Base-by-base conservation (phyloP, 2,113 vertebrate species). In the Bos javanicus region DNA sequence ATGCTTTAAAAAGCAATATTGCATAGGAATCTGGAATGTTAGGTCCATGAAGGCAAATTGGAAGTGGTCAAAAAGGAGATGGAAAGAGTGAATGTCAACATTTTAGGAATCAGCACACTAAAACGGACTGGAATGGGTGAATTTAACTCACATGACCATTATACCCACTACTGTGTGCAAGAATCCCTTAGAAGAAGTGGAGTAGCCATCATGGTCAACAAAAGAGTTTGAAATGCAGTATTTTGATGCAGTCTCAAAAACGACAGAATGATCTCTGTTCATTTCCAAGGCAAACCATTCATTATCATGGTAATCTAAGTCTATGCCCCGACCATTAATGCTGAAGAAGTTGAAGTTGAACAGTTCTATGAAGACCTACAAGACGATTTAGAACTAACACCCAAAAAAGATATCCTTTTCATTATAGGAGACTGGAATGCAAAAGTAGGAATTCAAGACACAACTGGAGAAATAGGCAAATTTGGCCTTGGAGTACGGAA, bases 21-120 rank as follows among this genome's bases (percentile, higher is more conserved):
- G 11, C 19, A 39, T 39, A 23, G 67, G 19, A 39, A 71, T 1
- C n/a, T 23, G n/a, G 19, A 39, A 71, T 71, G n/a, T 71, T 39
- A 71, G 67, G 67, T 6, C 19, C 2, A 71, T 39, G 67, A 71
- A 39, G n/a, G 67, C n/a, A 23, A 71, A 39, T 6, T 71, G 19
- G 67, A 71, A 71, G 67, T 39, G n/a, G 19, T 71, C n/a, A 23
- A 71, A 71, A 11, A 39, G n/a, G 19, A 71, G 67, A 36, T 71
- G 19, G 67, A 5, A 71, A 71, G n/a, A 36, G n/a, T 39, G 21
- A 39, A 39, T 0, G 0, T 71, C 0, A 0, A 71, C 19, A 71
- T 71, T 71, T 36, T 39, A 71, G 19, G 10, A 39, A 71, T 39
- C n/a, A 71, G 67, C 0, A 0, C 21, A 23, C n/a, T 71, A 71